Percentiles rank a stretch among this genome's conserved stretches.
These are phyloP conservation scores for Desmodus rotundus DNA, from an alignment of 2,113 vertebrate genomes.

Conservation along the genomic window DNA sequence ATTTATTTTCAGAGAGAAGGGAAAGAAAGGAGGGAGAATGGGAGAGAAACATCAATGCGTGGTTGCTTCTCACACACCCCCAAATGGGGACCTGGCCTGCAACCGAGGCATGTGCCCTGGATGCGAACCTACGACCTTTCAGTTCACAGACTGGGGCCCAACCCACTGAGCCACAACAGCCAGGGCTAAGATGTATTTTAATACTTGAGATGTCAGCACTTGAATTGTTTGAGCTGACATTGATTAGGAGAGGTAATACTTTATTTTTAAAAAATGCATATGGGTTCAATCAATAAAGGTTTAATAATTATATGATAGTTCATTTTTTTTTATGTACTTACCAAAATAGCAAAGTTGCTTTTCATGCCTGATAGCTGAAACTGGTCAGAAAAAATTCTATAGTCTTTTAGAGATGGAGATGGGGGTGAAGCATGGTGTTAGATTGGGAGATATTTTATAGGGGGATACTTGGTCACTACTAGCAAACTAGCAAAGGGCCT, in stretches of 20 bases:
- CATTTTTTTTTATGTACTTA: not conserved
- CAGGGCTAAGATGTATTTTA: not conserved
- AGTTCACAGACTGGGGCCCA: too few relatives aligned
- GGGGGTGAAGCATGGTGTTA: not conserved
- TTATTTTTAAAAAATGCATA: not conserved
- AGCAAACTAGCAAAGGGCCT: not conserved
- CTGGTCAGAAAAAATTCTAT: not conserved
- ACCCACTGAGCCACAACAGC: too few relatives aligned
- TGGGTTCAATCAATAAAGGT: not conserved
- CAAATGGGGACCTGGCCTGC: too few relatives aligned
- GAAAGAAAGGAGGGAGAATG: too few relatives aligned
- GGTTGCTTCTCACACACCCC: too few relatives aligned
- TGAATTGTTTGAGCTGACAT: not conserved
- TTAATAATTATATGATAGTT: conserved; percentile 12
- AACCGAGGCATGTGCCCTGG: too few relatives aligned
- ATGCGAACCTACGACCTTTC: too few relatives aligned
- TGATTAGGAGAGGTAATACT: not conserved
- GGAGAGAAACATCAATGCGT: too few relatives aligned
- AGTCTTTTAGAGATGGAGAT: not conserved
- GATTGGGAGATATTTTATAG: not conserved
- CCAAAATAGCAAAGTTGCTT: not conserved
- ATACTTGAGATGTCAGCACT: not conserved
- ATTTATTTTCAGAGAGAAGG: too few relatives aligned
- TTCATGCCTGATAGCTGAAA: not conserved
- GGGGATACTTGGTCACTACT: not conserved